A percentile compares a stretch with the other conserved stretches of the same genome.
Evolutionary conservation across 2,113 vertebrate genomes (phyloP).

Genomic region (Perognathus longimembris): DNA sequence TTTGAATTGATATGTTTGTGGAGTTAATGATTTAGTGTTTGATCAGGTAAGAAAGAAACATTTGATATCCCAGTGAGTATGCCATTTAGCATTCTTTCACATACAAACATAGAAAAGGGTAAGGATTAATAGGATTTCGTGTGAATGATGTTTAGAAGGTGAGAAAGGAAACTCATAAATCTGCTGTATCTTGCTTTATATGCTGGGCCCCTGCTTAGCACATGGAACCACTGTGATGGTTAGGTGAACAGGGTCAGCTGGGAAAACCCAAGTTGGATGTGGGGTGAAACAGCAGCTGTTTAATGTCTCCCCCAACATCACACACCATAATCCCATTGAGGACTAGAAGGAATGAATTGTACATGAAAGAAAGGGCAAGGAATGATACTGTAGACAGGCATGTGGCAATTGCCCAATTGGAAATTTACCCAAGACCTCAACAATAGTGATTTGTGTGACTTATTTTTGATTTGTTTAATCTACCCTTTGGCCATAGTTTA

Average conservation of each 20-base stretch:
- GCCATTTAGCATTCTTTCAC: background rate
- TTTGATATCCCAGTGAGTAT: background rate
- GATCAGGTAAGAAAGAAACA: background rate
- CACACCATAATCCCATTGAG: too few species aligned
- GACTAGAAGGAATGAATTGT: background rate
- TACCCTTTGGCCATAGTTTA: background rate
- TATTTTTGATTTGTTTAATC: background rate
- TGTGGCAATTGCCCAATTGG: background rate
- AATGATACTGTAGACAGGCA: background rate
- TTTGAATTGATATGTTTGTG: background rate
- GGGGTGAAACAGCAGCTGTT: background rate
- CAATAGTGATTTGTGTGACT: background rate
- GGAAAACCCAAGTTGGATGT: background rate
- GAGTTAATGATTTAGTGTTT: background rate
- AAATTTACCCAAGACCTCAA: background rate
- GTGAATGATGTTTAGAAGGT: slow-evolving; percentile 15
- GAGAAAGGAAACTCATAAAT: background rate
- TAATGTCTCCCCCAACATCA: background rate
- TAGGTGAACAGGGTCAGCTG: background rate
- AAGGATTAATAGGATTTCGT: background rate
- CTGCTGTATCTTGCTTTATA: background rate
- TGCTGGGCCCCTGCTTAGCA: background rate
- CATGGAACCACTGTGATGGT: background rate
- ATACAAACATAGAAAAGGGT: background rate
- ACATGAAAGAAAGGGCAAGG: background rate